phyloP scores from a whole-genome alignment of 2,113 vertebrate genomes.

The Atlantisia rogersi region DNA sequence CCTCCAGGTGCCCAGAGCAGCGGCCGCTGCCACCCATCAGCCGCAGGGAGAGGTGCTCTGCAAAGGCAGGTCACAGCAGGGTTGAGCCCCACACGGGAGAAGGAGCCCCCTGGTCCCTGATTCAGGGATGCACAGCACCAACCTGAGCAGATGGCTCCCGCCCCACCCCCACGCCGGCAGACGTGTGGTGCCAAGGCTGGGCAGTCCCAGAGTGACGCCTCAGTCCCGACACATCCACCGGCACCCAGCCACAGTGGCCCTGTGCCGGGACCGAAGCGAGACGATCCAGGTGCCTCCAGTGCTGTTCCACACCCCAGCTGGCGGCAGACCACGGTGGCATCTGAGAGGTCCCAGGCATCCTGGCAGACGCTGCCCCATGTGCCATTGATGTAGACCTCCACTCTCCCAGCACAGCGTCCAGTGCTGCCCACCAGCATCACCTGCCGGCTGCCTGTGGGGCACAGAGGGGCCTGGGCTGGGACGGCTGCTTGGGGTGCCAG shows the following conservation, averaged over 20 bases:
- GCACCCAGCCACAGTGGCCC: no score
- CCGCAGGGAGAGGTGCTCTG: not conserved
- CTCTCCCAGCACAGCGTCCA: not conserved
- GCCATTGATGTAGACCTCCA: not conserved
- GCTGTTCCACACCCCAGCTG: no score
- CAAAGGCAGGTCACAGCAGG: not conserved
- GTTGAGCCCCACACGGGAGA: not conserved
- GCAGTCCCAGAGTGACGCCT: no score
- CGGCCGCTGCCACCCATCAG: not conserved
- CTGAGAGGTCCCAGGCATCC: no score
- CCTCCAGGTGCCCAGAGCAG: not conserved
- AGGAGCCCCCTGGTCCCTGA: rapidly evolving
- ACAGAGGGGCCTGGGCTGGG: rapidly evolving
- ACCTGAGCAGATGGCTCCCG: conserved; percentile 2
- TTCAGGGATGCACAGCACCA: rapidly evolving
- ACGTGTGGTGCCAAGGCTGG: no score
- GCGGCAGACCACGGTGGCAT: no score
- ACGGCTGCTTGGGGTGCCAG: rapidly evolving
- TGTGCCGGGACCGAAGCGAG: no score
- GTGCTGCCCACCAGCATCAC: not conserved
- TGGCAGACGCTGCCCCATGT: not conserved
- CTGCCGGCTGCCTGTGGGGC: not conserved
- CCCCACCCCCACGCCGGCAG: no score
- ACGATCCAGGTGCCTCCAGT: no score
- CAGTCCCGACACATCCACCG: no score